A percentile compares a stretch with the other conserved stretches of the same genome.
Conservation (phyloP, 2,888 invertebrate species). For the Apodemia mormo region DNA sequence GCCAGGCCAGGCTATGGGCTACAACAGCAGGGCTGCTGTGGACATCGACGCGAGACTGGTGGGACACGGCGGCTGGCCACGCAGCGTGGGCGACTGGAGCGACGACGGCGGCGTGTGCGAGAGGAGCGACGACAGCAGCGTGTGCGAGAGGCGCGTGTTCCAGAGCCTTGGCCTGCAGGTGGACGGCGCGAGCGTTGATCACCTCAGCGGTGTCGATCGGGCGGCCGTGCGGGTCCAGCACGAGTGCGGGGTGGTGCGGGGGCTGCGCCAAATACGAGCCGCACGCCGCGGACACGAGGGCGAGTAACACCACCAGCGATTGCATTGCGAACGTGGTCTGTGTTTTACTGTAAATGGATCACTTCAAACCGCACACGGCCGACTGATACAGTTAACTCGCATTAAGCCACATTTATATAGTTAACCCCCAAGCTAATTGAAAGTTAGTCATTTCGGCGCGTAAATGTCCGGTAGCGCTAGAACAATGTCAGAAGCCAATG, state of each 20-base stretch:
- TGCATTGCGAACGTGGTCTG: conserved; percentile 47
- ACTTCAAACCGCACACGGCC: no score
- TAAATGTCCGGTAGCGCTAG: conserved; percentile 48
- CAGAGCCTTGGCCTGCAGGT: no score
- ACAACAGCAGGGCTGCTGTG: conserved; percentile 27
- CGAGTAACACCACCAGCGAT: conserved; percentile 84
- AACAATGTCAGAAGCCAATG: conserved; percentile 62
- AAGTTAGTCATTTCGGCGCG: conserved; percentile 56
- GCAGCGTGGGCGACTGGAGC: no score
- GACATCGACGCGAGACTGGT: no score
- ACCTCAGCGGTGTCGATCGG: no score
- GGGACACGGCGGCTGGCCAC: no score
- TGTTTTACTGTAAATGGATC: background rate
- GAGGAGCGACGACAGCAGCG: conserved; percentile 49
- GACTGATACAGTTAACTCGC: conserved; percentile 43
- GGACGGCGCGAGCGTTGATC: no score
- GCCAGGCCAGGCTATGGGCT: conserved; percentile 33
- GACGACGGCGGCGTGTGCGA: conserved; percentile 32
- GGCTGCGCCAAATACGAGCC: conserved; percentile 78
- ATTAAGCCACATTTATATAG: conserved; percentile 64
- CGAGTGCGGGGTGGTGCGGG: no score
- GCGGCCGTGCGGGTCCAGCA: no score
- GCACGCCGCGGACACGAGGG: conserved; percentile 81
- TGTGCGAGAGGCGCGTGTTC: conserved; percentile 57
- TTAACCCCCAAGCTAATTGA: conserved; percentile 68